These are phyloP conservation scores for Drosophila grimshawi DNA, from an alignment of 1,140 invertebrate species.

Conservation along the genomic window DNA sequence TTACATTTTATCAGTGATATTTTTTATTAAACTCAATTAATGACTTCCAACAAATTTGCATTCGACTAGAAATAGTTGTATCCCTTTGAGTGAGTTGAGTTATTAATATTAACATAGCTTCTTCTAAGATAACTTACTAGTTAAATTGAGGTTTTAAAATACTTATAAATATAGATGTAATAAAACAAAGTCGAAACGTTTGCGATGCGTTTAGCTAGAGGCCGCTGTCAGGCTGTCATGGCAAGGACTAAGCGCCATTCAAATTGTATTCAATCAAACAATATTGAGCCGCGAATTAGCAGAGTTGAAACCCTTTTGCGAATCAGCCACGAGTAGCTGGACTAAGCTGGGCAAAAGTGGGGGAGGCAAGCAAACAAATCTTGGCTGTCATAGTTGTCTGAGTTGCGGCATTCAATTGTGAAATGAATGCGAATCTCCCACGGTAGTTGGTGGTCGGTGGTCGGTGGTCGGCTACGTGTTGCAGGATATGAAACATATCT, in stretches of 20 bases:
- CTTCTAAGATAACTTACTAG: no score
- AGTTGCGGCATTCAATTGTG: slow-evolving; percentile 59
- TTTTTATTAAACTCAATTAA: no score
- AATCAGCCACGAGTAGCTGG: slow-evolving; percentile 17
- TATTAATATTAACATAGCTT: no score
- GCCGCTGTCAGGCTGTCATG: slow-evolving; percentile 53
- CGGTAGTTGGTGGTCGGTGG: slow-evolving; percentile 28
- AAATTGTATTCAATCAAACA: slow-evolving; percentile 55
- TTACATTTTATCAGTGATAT: no score
- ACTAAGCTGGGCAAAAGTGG: neutral
- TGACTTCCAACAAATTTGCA: no score
- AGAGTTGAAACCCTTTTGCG: slow-evolving; percentile 50
- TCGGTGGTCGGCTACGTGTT: slow-evolving; percentile 49
- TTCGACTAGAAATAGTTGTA: no score
- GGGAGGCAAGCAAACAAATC: slow-evolving; percentile 63
- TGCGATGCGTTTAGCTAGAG: slow-evolving; percentile 4
- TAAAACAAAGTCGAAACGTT: neutral
- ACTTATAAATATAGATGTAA: neutral
- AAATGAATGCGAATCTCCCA: slow-evolving; percentile 54
- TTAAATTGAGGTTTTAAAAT: no score
- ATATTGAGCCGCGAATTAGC: slow-evolving; percentile 38
- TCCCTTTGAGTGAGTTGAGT: no score
- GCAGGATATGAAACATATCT: slow-evolving; percentile 84
- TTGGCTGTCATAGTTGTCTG: slow-evolving; percentile 63
- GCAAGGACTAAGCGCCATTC: slow-evolving; percentile 40